Evolutionary conservation across 1,140 invertebrate species (phyloP).

Genomic region (Eupeodes corollae): DNA sequence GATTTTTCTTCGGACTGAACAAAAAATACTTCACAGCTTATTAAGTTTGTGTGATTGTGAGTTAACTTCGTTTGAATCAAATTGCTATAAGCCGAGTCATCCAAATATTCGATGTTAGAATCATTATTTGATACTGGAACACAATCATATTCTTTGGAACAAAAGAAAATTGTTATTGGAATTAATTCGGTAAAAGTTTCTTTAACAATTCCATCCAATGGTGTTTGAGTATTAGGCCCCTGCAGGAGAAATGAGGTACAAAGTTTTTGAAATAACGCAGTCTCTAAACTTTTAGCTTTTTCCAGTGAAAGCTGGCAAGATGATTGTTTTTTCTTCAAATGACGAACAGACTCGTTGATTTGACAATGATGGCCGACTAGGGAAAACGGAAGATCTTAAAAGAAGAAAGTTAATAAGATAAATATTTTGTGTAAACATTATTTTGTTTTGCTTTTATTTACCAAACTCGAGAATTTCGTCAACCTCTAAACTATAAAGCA

Average conservation of each 20-base stretch:
- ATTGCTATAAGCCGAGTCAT: no score
- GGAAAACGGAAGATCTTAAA: constrained; percentile 14
- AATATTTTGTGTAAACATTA: not conserved
- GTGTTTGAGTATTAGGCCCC: not conserved
- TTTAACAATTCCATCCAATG: no score
- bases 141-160: no score
- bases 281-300: not conserved
- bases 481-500: no score
- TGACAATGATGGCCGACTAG: constrained; percentile 18
- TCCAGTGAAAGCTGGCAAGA: constrained; percentile 8
- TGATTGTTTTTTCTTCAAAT: constrained; percentile 16
- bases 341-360: constrained; percentile 14
- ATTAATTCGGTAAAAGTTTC: no score
- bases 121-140: no score
- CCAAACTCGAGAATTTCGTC: not conserved
- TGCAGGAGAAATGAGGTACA: not conserved
- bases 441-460: not conserved
- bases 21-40: no score
- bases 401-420: not conserved
- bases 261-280: not conserved
- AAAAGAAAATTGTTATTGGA: no score
- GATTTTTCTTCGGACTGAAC: no score
- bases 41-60: no score
- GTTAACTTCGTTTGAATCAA: no score
- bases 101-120: no score